Percentiles rank a stretch among this genome's conserved stretches.
Evolutionary conservation across 2,113 vertebrate species (phyloP).

Genomic region (Cottus gobio): DNA sequence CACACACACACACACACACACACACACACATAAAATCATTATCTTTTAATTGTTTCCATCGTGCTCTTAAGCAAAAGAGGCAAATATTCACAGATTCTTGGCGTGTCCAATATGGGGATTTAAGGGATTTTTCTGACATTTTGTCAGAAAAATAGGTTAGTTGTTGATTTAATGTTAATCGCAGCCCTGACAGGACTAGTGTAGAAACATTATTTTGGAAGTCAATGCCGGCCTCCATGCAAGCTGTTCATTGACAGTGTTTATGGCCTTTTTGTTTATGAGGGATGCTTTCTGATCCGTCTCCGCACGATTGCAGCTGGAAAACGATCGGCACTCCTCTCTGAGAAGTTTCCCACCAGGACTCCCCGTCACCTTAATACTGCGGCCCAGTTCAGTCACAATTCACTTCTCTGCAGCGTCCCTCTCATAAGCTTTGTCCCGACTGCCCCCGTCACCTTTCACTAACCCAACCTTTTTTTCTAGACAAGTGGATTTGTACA

Average conservation of each 20-base stretch:
- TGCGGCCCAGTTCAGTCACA: conserved; percentile 13
- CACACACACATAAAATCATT: too few relatives aligned
- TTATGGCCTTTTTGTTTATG: conserved; percentile 8
- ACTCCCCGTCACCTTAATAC: conserved; percentile 9
- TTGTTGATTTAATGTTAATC: neutral
- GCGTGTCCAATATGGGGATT: neutral
- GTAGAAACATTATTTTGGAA: neutral
- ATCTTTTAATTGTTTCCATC: neutral
- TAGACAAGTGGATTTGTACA: conserved; percentile 18
- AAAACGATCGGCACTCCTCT: conserved; percentile 11
- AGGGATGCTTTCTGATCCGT: conserved; percentile 43
- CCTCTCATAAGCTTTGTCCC: neutral
- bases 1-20: too few relatives aligned
- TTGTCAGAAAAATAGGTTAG: neutral
- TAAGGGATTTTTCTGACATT: neutral
- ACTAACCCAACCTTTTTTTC: neutral
- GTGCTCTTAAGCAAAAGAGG: neutral
- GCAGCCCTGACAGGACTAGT: neutral
- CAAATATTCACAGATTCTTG: neutral
- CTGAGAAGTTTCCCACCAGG: conserved; percentile 29
- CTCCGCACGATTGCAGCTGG: conserved; percentile 11
- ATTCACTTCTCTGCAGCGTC: neutral
- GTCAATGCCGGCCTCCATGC: neutral
- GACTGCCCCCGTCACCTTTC: neutral
- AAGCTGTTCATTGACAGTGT: conserved; percentile 5